These are phyloP conservation scores for Cheilosia vernalis DNA, from an alignment of 2,888 invertebrate species.

Conservation along the genomic window DNA sequence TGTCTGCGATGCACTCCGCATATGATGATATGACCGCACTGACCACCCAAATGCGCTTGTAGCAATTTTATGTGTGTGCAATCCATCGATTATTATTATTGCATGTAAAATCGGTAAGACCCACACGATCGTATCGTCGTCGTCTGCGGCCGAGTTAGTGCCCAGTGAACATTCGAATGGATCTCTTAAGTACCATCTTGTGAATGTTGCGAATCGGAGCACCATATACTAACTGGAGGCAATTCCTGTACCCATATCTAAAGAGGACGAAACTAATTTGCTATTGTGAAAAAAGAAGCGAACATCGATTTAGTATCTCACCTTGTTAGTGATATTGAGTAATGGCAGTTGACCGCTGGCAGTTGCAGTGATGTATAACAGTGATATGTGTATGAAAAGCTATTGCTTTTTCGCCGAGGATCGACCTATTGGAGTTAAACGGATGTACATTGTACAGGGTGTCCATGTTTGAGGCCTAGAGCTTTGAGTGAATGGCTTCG, in stretches of 20 bases:
- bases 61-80: slow-evolving; percentile 74
- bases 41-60: slow-evolving; percentile 79
- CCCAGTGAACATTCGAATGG: slow-evolving; percentile 70
- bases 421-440: background rate
- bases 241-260: slow-evolving; percentile 55
- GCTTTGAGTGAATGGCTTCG: too few species aligned
- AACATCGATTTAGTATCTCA: slow-evolving; percentile 83
- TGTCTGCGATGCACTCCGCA: slow-evolving; percentile 13
- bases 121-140: slow-evolving; percentile 59
- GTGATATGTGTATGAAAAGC: background rate
- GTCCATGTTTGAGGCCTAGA: background rate
- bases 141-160: slow-evolving; percentile 47
- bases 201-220: slow-evolving; percentile 22
- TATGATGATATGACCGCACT: slow-evolving; percentile 64
- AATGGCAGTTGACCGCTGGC: slow-evolving; percentile 76
- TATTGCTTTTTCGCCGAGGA: background rate
- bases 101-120: slow-evolving; percentile 63
- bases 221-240: slow-evolving; percentile 50
- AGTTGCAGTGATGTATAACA: slow-evolving; percentile 40
- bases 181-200: slow-evolving; percentile 61
- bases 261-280: slow-evolving; percentile 71
- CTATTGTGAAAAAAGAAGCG: slow-evolving; percentile 67
- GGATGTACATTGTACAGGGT: background rate
- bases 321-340: slow-evolving; percentile 81
- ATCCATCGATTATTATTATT: slow-evolving; percentile 40